These are phyloP conservation scores for Agonopterix arenella DNA, from an alignment of 2,888 invertebrate genomes.

Conservation along the genomic window DNA sequence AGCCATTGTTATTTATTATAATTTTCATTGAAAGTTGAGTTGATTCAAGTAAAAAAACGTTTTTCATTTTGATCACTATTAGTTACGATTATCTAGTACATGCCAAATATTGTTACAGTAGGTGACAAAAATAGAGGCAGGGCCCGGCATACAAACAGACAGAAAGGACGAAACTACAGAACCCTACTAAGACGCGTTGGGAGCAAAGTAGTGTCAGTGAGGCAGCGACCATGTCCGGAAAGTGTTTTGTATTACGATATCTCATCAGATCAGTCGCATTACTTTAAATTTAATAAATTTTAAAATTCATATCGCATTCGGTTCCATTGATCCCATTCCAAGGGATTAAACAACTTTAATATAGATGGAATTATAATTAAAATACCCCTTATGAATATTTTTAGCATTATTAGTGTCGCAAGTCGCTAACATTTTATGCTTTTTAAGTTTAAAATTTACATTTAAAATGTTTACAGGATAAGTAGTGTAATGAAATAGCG, in stretches of 20 bases:
- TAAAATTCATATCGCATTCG: constrained; percentile 30
- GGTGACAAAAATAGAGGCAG: too few relatives aligned
- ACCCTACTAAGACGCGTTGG: too few relatives aligned
- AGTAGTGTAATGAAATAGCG: background rate
- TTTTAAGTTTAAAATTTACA: constrained; percentile 12
- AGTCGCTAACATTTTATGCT: constrained; percentile 15
- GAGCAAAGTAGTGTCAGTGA: too few relatives aligned
- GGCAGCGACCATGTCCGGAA: background rate
- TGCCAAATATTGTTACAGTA: too few relatives aligned
- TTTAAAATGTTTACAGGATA: constrained; percentile 11
- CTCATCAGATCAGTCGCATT: constrained; percentile 29
- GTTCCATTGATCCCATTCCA: constrained; percentile 29
- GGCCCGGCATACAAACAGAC: too few relatives aligned
- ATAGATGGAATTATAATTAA: constrained; percentile 56
- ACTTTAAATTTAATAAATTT: constrained; percentile 28
- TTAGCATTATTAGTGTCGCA: constrained; percentile 27
- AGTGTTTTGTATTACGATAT: constrained; percentile 18
- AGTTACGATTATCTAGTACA: too few relatives aligned
- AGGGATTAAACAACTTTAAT: constrained; percentile 43
- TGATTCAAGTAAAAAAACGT: too few relatives aligned
- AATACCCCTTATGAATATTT: constrained; percentile 47
- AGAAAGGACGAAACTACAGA: too few relatives aligned
- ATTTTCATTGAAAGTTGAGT: too few relatives aligned
- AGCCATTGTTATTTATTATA: too few relatives aligned
- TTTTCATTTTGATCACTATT: too few relatives aligned